These are phyloP conservation scores for Chaetodon trifasciatus DNA, from an alignment of 2,797 vertebrate genomes.

Conservation along the genomic window DNA sequence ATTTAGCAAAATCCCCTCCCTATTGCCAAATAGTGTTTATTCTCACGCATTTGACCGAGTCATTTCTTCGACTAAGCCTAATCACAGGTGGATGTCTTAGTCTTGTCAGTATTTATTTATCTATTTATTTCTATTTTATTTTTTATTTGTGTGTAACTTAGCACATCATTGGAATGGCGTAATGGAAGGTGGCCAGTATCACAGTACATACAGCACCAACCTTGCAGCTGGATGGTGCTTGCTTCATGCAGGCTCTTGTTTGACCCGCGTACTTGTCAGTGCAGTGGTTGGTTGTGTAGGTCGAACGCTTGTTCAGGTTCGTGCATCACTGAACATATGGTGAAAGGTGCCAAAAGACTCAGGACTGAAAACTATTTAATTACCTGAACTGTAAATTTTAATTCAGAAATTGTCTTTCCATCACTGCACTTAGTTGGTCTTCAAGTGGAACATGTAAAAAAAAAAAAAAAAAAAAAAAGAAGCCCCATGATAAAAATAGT, in stretches of 20 bases:
- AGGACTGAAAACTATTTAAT: slow-evolving; percentile 55
- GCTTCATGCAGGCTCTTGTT: slow-evolving; percentile 17
- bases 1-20: slow-evolving; percentile 11
- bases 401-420: slow-evolving; percentile 23
- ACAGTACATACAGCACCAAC: slow-evolving; percentile 46
- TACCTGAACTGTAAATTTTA: slow-evolving; percentile 42
- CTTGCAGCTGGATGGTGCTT: slow-evolving; percentile 25
- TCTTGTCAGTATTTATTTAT: slow-evolving; percentile 71
- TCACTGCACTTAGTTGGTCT: slow-evolving; percentile 28
- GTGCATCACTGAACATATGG: slow-evolving; percentile 32
- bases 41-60: slow-evolving; percentile 20
- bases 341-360: slow-evolving; percentile 70
- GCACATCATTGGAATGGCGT: slow-evolving; percentile 24
- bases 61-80: slow-evolving; percentile 31
- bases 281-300: slow-evolving; percentile 8
- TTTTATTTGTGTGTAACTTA: slow-evolving; percentile 23
- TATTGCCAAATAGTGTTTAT: slow-evolving; percentile 29
- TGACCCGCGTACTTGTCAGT: neutral
- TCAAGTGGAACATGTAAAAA: slow-evolving; percentile 17
- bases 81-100: slow-evolving; percentile 26
- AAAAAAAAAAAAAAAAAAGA: neutral
- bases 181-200: slow-evolving; percentile 21
- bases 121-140: slow-evolving; percentile 67
- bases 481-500: neutral
- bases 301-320: slow-evolving; percentile 34